Evolutionary conservation across 2,888 invertebrate species (phyloP), one percentile per base, ranked within the genome.

Genomic region (Nebria brevicollis): DNA sequence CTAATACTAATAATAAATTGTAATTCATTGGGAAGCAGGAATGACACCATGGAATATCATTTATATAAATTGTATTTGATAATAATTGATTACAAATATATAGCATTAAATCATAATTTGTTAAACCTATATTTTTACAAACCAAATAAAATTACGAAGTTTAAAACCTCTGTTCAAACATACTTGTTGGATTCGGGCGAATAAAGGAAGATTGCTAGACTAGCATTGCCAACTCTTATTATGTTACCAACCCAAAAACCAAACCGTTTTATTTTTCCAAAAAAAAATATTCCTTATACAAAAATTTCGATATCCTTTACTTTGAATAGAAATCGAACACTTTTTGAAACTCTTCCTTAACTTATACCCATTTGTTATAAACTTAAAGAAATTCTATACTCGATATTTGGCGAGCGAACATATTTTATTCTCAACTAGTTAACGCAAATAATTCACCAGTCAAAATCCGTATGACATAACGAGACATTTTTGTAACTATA

Each of bases 41-140:
- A 34, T 1, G 34, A 66, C 66, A 70, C 6, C 25, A 73, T 34
- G 72, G 42, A 78, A 66, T 66, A 66, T 42, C 2, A 6, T 78
- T 65, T 72, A 20, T 34, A 73, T 73, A 78, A 78, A 78, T 64
- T 78, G 65, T 78, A 78, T 78, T 77, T 78, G 66, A 41, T 78
- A 73, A 42, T 25, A 64, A 75, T 77, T 65, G 70, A 72, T 66
- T 77, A 72, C 72, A 77, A 77, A 72, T 72, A 65, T 78, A 78
- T 66, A 72, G 64, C 54, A 72, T 43, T 77, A 54, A 78, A 66
- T 66, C 54, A 54, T 34, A 34, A 34, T 1, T 54, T 54, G 54
- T 54, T 54, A 54, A 11, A 54, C 54, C 54, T 54, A 54, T 54
- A 54, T 54, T 54, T 54, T 54, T 54, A 54, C 54, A 54, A 8